These are phyloP conservation scores for Pinna nobilis DNA, from an alignment of 1,140 invertebrate species.

Conservation along the genomic window DNA sequence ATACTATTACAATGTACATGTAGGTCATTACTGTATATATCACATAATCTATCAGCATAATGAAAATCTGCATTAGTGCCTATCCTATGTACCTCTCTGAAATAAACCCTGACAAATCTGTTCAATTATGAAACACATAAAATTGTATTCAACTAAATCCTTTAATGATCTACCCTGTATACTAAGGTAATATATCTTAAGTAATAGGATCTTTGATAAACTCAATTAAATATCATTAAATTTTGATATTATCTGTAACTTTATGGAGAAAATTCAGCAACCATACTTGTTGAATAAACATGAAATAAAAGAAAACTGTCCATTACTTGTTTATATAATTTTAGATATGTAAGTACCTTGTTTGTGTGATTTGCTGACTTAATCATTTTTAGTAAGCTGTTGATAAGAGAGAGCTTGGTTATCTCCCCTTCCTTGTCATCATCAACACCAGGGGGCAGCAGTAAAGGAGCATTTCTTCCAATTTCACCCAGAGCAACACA, in stretches of 20 bases:
- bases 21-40: too few relatives aligned
- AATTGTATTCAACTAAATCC: too few relatives aligned
- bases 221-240: too few relatives aligned
- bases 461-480: conserved; percentile 80
- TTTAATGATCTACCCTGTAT: too few relatives aligned
- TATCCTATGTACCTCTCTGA: too few relatives aligned
- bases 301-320: not conserved
- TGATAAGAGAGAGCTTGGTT: conserved; percentile 62
- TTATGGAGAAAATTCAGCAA: not conserved
- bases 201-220: too few relatives aligned
- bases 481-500: conserved; percentile 83
- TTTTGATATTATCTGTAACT: not conserved
- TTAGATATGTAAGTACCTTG: conserved; percentile 53
- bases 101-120: too few relatives aligned
- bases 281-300: not conserved
- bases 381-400: conserved; percentile 63
- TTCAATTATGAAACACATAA: too few relatives aligned
- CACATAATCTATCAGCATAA: too few relatives aligned
- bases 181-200: too few relatives aligned
- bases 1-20: too few relatives aligned
- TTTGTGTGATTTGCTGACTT: conserved; percentile 66
- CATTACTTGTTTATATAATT: not conserved
- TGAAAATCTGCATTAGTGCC: too few relatives aligned
- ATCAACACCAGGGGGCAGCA: conserved; percentile 77
- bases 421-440: conserved; percentile 63